These are phyloP conservation scores for Triplophysa rosa DNA, from an alignment of 2,113 vertebrate species.

Conservation along the genomic window DNA sequence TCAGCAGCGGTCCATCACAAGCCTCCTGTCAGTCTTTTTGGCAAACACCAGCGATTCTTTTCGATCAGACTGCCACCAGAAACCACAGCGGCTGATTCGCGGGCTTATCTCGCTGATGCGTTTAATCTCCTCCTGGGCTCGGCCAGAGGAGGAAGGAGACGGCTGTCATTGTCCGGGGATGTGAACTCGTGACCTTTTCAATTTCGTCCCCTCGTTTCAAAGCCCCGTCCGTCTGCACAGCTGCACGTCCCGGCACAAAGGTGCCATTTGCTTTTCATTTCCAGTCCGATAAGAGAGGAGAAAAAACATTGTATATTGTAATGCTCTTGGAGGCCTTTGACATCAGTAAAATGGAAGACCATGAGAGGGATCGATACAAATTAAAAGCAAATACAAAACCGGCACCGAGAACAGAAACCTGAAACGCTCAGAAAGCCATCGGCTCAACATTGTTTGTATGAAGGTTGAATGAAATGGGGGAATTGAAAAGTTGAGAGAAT, in stretches of 20 bases:
- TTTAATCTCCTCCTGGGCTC: slow-evolving; percentile 75
- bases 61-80: slow-evolving; percentile 57
- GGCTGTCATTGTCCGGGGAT: slow-evolving; percentile 77
- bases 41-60: slow-evolving; percentile 65
- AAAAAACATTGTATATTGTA: slow-evolving; percentile 80
- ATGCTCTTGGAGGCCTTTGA: slow-evolving; percentile 77
- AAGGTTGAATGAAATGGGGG: slow-evolving; percentile 45
- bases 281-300: slow-evolving; percentile 69
- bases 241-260: slow-evolving; percentile 74
- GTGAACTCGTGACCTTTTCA: slow-evolving; percentile 81
- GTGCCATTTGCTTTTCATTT: slow-evolving; percentile 84
- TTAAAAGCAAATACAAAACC: slow-evolving; percentile 86
- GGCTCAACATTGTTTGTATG: slow-evolving; percentile 65
- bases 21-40: slow-evolving; percentile 49
- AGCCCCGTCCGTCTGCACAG: slow-evolving; percentile 73
- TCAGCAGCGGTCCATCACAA: slow-evolving; percentile 65
- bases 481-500: slow-evolving; percentile 49
- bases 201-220: slow-evolving; percentile 72
- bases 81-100: slow-evolving; percentile 68
- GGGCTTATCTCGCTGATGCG: slow-evolving; percentile 71
- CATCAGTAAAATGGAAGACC: slow-evolving; percentile 74
- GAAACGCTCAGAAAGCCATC: slow-evolving; percentile 69
- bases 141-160: slow-evolving; percentile 67
- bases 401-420: slow-evolving; percentile 56
- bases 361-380: slow-evolving; percentile 78